Evolutionary conservation across 2,797 vertebrate genomes (phyloP).

Genomic region (Sarcophilus harrisii): DNA sequence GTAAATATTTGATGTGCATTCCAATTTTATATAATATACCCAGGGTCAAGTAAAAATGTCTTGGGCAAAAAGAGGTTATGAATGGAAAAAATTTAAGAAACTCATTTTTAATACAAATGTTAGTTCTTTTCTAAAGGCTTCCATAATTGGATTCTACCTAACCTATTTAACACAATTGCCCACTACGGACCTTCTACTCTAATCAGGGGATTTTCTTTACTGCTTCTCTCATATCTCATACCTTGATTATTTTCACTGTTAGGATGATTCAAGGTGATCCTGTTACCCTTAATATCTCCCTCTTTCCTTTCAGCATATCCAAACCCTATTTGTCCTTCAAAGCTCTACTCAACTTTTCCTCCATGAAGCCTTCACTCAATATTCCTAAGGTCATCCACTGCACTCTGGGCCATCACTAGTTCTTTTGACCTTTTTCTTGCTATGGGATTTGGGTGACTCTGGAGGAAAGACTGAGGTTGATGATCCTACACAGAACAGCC

Average conservation of each 20-base stretch:
- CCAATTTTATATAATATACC: too few species aligned
- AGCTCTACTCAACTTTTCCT: background rate
- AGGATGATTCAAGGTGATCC: background rate
- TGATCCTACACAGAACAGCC: too few species aligned
- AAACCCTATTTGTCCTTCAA: background rate
- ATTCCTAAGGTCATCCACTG: background rate
- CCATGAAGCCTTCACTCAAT: background rate
- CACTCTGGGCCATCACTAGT: background rate
- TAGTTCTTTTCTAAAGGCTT: background rate
- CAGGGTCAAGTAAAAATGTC: too few species aligned
- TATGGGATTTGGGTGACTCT: background rate
- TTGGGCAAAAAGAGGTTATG: too few species aligned
- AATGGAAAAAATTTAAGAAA: too few species aligned
- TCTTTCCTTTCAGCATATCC: background rate
- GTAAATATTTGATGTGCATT: too few species aligned
- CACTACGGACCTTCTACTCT: background rate
- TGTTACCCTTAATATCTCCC: background rate
- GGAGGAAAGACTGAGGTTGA: too few species aligned
- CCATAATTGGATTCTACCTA: background rate
- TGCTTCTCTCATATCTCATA: background rate
- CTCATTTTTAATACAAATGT: too few species aligned
- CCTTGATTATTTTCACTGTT: background rate
- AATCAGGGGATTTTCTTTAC: background rate
- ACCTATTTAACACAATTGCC: background rate
- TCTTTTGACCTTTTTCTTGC: background rate